Evolutionary conservation across 1,140 invertebrate genomes (phyloP).

Genomic region (Rhynchophorus ferrugineus): DNA sequence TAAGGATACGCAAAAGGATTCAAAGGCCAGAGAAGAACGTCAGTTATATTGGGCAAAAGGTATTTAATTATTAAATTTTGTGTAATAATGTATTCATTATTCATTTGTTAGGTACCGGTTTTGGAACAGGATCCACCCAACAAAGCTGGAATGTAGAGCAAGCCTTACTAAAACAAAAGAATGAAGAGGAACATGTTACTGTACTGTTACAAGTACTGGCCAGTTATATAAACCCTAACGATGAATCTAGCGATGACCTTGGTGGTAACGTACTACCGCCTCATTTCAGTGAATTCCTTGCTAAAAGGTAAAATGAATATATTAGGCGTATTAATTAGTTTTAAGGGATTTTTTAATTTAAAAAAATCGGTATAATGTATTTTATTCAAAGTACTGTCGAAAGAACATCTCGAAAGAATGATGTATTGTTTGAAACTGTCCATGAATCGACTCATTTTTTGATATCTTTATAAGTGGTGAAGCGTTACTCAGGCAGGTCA

Average conservation of each 20-base stretch:
- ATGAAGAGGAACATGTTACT: constrained; percentile 90
- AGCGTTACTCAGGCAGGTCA: too few relatives aligned
- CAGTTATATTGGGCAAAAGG: constrained; percentile 92
- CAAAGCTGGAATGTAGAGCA: constrained; percentile 95
- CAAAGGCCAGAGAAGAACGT: constrained; percentile 60
- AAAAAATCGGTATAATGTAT: too few relatives aligned
- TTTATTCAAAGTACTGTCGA: too few relatives aligned
- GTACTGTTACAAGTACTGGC: constrained; percentile 69
- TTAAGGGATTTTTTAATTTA: too few relatives aligned
- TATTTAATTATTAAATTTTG: neutral
- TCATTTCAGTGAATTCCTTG: constrained; percentile 66
- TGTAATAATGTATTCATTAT: neutral
- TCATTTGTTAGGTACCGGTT: constrained; percentile 62
- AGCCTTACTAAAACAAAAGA: constrained; percentile 76
- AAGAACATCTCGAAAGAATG: too few relatives aligned
- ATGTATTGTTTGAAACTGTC: too few relatives aligned
- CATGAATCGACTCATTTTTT: too few relatives aligned
- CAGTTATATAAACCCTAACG: constrained; percentile 72
- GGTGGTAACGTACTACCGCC: constrained; percentile 49
- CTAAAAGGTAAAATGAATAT: constrained; percentile 40
- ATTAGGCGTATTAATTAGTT: too few relatives aligned
- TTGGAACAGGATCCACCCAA: constrained; percentile 89
- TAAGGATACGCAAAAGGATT: constrained; percentile 32
- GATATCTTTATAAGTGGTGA: too few relatives aligned
- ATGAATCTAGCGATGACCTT: constrained; percentile 43